Evolutionary conservation across 1,140 invertebrate species (phyloP), one percentile per base, ranked within the genome.

Genomic region (Drosophila simulans): DNA sequence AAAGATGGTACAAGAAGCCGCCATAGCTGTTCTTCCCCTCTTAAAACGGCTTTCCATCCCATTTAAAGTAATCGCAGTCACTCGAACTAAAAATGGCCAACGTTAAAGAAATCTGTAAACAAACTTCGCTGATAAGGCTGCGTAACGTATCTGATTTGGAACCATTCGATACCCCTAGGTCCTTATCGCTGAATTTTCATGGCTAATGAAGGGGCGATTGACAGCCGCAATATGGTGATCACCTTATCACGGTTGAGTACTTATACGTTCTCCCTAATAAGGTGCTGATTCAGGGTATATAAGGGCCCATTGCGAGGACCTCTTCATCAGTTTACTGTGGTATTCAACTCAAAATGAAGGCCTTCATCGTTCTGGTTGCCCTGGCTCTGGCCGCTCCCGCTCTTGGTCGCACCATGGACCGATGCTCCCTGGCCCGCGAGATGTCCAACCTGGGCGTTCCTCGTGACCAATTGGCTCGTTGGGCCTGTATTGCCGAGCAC

Each of bases 391-490:
- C 66, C 42, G 63, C 74, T 8, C 82, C 82, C 2, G 77, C 86
- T 34, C 74, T 72, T n/a, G 27, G 7, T 51, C 80, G 74, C 56
- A 91, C 75, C 37, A 80, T 92, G 62, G 73, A 77, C 46, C 82
- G 90, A 15, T 92, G 92, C 75, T 84, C 85, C 56, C 46, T 92
- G 80, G 91, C 85, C 15, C 51, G 43, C 5, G 92, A 92, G 65
- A 78, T 92, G 88, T 78, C 73, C 62, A 13, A 68, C 27, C 39
- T 90, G 68, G 85, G 86, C 39, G 86, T 90, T 17, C 86, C 88
- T 1, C 77, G 73, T 11, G 70, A 84, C n/a, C 78, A 86, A 40
- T 40, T 90, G 60, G 40, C 25, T 25, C 17, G 27, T 15, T 89
- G 82, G 82, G 54, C 84, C 4, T 89, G 84, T 64, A 89, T 86